Base-by-base conservation (phyloP, 2,113 vertebrate genomes). In the Cyanoderma ruficeps region DNA sequence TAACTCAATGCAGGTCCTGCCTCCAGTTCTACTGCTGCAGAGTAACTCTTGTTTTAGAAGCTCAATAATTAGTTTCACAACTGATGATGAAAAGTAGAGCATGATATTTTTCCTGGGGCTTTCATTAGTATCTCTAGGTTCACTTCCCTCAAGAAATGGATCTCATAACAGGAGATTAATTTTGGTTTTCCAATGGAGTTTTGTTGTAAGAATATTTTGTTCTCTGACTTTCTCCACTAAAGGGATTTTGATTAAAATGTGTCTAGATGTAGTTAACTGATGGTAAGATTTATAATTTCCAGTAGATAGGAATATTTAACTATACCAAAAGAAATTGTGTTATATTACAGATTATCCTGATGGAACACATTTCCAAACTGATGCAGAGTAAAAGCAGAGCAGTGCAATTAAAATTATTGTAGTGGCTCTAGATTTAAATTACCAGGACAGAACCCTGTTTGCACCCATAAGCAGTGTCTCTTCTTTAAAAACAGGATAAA, bases 121-220 rank as follows among this genome's bases (percentile, higher is more conserved):
- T 85, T 91, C 63, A 78, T 93, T 88, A 87, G 10, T 52, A 65
- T 74, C 82, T 74, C 31, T 63, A 63, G 59, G 75, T 86, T 95
- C 78, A 83, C 90, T 91, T 94, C 75, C 75, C 55, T 79, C 71
- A 44, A 87, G 90, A 86, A 49, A 67, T 47, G 44, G 52, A 77
- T 67, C 56, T 91, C 42, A 86, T 77, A 91, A 59, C 24, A 88
- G 74, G 90, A 84, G 53, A 88, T 88, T 95, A 85, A 83, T 67
- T 79, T 74, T 33, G 41, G 33, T 52, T 85, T 90, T 93, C n/a
- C 50, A 64, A 7, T 11, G 30, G 60, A 89, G 22, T 68, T 91
- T 77, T 93, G 70, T 28, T 83, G 20, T 63, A 67, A 57, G 75
- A 65, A 72, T 69, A 90, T 72, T 90, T 69, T 77, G 20, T 63